A percentile compares a stretch with the other conserved stretches of the same genome.
These are phyloP conservation scores for Anguilla japonica DNA, from an alignment of 2,113 vertebrate species.

Conservation along the genomic window DNA sequence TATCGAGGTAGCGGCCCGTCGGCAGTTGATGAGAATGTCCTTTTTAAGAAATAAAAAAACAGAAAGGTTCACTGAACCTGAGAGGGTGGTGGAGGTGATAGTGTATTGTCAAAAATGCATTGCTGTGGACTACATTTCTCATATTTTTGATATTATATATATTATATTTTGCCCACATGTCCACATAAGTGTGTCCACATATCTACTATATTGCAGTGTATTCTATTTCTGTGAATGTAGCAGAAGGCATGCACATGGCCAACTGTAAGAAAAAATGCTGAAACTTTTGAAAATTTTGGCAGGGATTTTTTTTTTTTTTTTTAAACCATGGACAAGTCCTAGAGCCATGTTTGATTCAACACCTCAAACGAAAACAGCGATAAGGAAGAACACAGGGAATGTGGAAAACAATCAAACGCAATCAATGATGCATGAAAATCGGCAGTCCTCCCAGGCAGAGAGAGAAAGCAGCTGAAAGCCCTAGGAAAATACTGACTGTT, in stretches of 20 bases:
- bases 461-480: not conserved
- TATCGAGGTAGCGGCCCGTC: constrained; percentile 93
- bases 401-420: not conserved
- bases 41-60: constrained; percentile 49
- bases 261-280: too few relatives aligned
- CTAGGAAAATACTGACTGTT: not conserved
- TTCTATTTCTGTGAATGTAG: too few relatives aligned
- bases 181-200: too few relatives aligned
- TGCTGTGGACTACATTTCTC: too few relatives aligned
- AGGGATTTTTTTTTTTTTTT: too few relatives aligned
- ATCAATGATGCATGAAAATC: not conserved
- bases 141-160: too few relatives aligned
- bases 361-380: not conserved
- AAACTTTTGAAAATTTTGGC: too few relatives aligned
- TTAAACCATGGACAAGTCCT: not conserved
- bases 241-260: not conserved
- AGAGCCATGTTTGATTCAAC: not conserved
- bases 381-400: not conserved
- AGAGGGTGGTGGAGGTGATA: not conserved
- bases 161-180: too few relatives aligned
- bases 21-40: constrained; percentile 98
- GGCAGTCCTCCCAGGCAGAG: not conserved
- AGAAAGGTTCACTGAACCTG: not conserved
- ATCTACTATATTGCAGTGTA: too few relatives aligned
- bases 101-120: too few relatives aligned